These are phyloP conservation scores for Coendou prehensilis DNA, from an alignment of 2,797 vertebrate genomes.

Conservation along the genomic window DNA sequence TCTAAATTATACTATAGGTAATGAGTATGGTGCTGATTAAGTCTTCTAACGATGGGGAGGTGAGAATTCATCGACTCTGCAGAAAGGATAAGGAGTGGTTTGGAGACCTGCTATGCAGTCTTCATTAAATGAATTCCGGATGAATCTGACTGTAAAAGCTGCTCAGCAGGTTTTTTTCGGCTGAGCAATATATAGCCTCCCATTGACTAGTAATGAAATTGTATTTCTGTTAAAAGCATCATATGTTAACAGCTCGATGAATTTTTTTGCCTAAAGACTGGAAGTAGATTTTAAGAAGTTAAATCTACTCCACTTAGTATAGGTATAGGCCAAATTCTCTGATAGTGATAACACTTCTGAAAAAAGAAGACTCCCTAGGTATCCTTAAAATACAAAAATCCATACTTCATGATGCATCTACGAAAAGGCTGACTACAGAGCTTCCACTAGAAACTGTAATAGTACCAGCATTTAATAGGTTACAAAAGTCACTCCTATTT, in stretches of 20 bases:
- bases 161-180: neutral
- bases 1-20: neutral
- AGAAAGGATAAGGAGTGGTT: neutral
- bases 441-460: neutral
- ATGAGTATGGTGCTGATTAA: neutral
- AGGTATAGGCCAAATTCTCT: neutral
- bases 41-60: neutral
- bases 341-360: neutral
- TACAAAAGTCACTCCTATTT: neutral
- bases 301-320: neutral
- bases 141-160: slow-evolving; percentile 6
- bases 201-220: neutral
- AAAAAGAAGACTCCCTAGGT: neutral
- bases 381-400: neutral
- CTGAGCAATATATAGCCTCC: neutral
- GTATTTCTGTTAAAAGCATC: slow-evolving; percentile 42
- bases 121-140: neutral
- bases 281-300: neutral
- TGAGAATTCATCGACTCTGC: neutral
- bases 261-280: neutral
- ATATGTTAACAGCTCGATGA: neutral
- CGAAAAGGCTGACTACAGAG: neutral
- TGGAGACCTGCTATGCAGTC: too few species aligned
- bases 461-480: neutral
- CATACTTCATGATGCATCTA: neutral